A percentile compares a stretch with the other conserved stretches of the same genome.
These are phyloP conservation scores for Oxystoma pomonae DNA, from an alignment of 2,888 invertebrate genomes.

Conservation along the genomic window DNA sequence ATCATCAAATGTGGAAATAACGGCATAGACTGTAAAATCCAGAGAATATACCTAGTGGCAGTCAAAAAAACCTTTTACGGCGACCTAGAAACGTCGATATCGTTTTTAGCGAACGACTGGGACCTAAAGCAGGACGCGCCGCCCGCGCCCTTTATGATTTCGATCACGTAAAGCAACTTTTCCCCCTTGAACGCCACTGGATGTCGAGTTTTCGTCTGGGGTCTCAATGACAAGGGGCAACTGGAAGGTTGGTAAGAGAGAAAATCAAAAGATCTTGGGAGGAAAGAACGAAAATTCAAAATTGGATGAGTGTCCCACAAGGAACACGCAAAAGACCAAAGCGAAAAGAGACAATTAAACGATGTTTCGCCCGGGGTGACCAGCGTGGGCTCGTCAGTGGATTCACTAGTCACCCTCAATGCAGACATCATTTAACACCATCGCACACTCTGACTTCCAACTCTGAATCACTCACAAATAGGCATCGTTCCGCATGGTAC, in stretches of 20 bases:
- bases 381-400: no score
- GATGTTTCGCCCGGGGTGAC: no score
- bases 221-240: constrained; percentile 94
- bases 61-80: constrained; percentile 73
- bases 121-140: constrained; percentile 58
- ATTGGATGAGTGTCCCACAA: no score
- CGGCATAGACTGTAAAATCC: constrained; percentile 92
- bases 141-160: constrained; percentile 30
- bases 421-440: no score
- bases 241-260: constrained; percentile 58
- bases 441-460: no score
- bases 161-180: constrained; percentile 28
- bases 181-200: constrained; percentile 25
- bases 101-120: constrained; percentile 76
- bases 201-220: constrained; percentile 77
- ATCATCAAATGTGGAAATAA: constrained; percentile 81
- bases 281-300: no score
- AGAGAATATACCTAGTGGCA: constrained; percentile 78
- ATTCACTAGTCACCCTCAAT: no score
- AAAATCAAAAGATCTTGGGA: no score
- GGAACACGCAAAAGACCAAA: no score
- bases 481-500: no score
- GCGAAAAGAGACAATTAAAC: no score
- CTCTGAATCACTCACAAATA: no score
- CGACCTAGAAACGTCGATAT: constrained; percentile 69